These are phyloP conservation scores for Enteromius radiatus DNA, from an alignment of 2,797 vertebrate genomes.

Conservation along the genomic window DNA sequence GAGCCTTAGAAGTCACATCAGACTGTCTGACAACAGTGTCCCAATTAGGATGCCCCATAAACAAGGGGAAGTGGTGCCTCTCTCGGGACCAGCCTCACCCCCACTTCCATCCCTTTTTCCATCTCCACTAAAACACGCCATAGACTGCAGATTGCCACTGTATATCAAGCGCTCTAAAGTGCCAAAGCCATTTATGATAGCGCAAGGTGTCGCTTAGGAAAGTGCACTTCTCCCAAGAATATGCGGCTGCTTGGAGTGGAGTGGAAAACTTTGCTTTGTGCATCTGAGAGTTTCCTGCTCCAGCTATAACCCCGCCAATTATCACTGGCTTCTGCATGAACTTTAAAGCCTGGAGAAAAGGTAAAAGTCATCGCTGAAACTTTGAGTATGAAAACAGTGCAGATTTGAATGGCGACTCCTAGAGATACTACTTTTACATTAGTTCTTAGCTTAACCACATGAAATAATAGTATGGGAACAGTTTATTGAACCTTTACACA, in stretches of 20 bases:
- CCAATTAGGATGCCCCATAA: conserved; percentile 73
- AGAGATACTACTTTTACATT: background rate
- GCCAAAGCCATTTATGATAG: conserved; percentile 67
- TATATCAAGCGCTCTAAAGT: conserved; percentile 69
- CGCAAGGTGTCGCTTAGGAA: conserved; percentile 74
- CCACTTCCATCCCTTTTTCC: conserved; percentile 38
- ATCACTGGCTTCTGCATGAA: conserved; percentile 13
- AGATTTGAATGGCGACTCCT: background rate
- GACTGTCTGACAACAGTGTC: conserved; percentile 62
- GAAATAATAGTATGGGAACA: background rate
- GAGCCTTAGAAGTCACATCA: conserved; percentile 61
- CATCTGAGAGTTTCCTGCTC: conserved; percentile 52
- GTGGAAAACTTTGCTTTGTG: conserved; percentile 63
- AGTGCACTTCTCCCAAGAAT: conserved; percentile 70
- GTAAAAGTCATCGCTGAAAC: conserved; percentile 6
- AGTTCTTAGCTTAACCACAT: background rate
- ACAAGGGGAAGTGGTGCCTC: conserved; percentile 73
- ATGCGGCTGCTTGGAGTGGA: conserved; percentile 62
- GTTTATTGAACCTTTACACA: background rate
- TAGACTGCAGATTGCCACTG: conserved; percentile 61
- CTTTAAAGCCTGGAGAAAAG: conserved; percentile 26
- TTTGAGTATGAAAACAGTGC: background rate
- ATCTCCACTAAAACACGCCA: conserved; percentile 49
- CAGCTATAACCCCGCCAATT: conserved; percentile 46
- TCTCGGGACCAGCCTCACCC: conserved; percentile 63